phyloP scores from a whole-genome alignment of 2,888 invertebrate genomes.

The Epirrita christyi region DNA sequence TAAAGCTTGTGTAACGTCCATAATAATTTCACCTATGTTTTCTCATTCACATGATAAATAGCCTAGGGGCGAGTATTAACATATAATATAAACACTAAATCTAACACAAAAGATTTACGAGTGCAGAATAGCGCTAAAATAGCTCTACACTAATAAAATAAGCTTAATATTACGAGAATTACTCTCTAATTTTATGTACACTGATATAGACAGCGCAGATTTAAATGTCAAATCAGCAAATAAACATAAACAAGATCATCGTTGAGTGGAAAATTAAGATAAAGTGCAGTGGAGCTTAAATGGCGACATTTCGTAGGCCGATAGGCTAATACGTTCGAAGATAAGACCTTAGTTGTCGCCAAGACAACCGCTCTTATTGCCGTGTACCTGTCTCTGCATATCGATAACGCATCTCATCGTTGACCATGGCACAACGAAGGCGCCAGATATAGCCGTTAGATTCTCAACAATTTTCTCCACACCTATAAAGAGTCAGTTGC shows the following conservation, averaged over 20 bases:
- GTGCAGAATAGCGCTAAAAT: not conserved
- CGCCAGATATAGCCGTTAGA: conserved; percentile 49
- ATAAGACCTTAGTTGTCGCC: conserved; percentile 43
- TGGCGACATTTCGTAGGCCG: conserved; percentile 33
- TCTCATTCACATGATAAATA: conserved; percentile 49
- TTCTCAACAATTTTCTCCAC: conserved; percentile 49
- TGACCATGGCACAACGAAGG: conserved; percentile 38
- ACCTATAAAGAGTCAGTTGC: conserved; percentile 43
- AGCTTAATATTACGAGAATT: conserved; percentile 1
- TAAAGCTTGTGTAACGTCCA: conserved; percentile 59
- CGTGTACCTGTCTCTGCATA: conserved; percentile 13
- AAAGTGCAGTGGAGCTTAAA: conserved; percentile 36
- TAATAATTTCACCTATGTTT: conserved; percentile 58
- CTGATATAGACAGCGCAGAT: not conserved
- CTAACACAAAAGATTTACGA: conserved; percentile 14
- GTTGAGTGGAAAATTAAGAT: conserved; percentile 39
- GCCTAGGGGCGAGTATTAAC: conserved; percentile 29
- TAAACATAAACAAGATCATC: conserved; percentile 33
- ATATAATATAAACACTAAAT: conserved; percentile 15
- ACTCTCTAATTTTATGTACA: conserved; percentile 1
- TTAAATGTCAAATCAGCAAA: conserved; percentile 9
- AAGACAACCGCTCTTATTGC: conserved; percentile 40
- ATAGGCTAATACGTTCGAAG: conserved; percentile 40
- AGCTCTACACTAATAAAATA: conserved; percentile 9
- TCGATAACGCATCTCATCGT: conserved; percentile 22